Evolutionary conservation across 2,888 invertebrate genomes (phyloP).

Genomic region (Coenonympha arcania): DNA sequence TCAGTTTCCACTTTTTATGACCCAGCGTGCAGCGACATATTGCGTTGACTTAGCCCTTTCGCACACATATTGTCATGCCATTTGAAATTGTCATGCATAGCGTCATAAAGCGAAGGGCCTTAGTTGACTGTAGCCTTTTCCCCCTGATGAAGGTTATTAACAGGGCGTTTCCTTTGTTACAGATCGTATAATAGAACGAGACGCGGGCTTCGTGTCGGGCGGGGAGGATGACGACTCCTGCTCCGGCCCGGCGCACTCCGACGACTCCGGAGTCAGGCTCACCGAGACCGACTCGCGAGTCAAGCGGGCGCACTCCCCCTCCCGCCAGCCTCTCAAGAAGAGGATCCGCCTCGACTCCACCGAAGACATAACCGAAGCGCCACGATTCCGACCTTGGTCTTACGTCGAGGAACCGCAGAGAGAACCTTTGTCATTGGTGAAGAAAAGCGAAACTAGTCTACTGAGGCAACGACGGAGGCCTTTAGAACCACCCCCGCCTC

Average conservation of each 20-base stretch:
- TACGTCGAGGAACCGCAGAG: slow-evolving; percentile 73
- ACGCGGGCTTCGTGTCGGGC: slow-evolving; percentile 83
- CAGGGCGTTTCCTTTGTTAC: slow-evolving; percentile 50
- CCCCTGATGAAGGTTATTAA: too few species aligned
- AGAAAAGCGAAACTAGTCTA: slow-evolving; percentile 55
- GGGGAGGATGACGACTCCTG: slow-evolving; percentile 80
- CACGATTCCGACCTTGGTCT: slow-evolving; percentile 80
- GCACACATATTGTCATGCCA: too few species aligned
- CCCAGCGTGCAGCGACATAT: too few species aligned
- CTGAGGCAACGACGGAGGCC: slow-evolving; percentile 54
- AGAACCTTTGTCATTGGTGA: slow-evolving; percentile 78
- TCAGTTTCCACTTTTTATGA: too few species aligned
- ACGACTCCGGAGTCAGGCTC: slow-evolving; percentile 68
- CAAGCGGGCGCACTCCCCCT: slow-evolving; percentile 69
- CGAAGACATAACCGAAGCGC: slow-evolving; percentile 58
- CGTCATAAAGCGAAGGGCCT: too few species aligned
- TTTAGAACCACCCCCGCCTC: slow-evolving; percentile 48
- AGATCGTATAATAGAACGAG: slow-evolving; percentile 75
- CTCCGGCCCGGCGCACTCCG: slow-evolving; percentile 69
- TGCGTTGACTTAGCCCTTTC: too few species aligned
- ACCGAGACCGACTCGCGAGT: slow-evolving; percentile 66
- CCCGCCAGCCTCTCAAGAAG: slow-evolving; percentile 79
- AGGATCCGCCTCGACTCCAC: slow-evolving; percentile 74
- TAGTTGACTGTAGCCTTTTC: too few species aligned
- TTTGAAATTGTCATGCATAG: too few species aligned